A percentile compares a stretch with the other conserved stretches of the same genome.
These are phyloP conservation scores for Tringa solitaria DNA, from an alignment of 2,113 vertebrate genomes.

Conservation along the genomic window DNA sequence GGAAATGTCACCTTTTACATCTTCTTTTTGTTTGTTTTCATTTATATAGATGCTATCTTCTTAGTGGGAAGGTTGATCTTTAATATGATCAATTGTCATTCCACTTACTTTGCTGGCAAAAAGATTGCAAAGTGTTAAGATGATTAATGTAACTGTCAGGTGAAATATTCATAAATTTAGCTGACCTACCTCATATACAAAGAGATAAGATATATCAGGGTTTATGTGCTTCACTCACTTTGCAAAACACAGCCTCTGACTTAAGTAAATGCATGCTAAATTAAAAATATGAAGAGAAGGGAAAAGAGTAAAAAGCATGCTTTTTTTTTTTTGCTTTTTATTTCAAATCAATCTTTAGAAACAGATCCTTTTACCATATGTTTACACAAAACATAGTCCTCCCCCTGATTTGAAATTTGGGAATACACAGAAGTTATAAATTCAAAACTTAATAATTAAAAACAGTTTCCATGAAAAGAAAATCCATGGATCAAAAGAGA, in stretches of 20 bases:
- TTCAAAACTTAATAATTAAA: conserved; percentile 19
- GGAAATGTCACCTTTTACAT: background rate
- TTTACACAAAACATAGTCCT: background rate
- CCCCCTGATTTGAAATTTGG: background rate
- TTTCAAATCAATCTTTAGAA: background rate
- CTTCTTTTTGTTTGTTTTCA: background rate
- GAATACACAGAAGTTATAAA: background rate
- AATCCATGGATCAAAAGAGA: background rate
- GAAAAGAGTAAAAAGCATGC: background rate
- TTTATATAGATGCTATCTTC: background rate
- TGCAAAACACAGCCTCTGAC: background rate
- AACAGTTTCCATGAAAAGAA: background rate
- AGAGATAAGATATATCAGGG: background rate
- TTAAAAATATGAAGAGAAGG: background rate
- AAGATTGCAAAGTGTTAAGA: background rate
- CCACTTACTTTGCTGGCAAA: background rate
- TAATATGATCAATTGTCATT: background rate
- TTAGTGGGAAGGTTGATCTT: background rate
- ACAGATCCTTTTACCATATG: background rate
- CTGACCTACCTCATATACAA: background rate
- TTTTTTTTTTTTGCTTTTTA: background rate
- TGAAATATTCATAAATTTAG: conserved; percentile 1
- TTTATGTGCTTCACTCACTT: background rate
- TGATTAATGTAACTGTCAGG: background rate
- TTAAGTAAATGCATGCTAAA: background rate